These are phyloP conservation scores for Bergia sp. DNA, from an alignment of 92 coral and sea anemone genomes.

Conservation along the genomic window DNA sequence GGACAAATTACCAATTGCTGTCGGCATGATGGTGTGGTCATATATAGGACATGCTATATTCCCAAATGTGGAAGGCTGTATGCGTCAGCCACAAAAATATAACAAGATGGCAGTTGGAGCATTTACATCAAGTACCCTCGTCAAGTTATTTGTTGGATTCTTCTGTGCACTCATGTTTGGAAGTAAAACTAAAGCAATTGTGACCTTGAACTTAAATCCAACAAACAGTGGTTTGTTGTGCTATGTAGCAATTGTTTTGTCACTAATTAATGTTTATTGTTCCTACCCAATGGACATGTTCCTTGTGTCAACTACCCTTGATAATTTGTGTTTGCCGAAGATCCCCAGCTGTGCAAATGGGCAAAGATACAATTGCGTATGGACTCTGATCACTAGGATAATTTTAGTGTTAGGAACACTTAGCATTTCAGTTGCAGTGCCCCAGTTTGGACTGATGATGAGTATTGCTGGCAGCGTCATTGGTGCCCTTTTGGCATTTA, in stretches of 20 bases:
- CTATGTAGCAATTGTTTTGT: conserved; percentile 54
- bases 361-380: conserved; percentile 50
- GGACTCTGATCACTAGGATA: conserved; percentile 60
- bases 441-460: conserved; percentile 84
- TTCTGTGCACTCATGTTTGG: conserved; percentile 73
- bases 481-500: conserved; percentile 73
- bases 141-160: conserved; percentile 69
- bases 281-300: conserved; percentile 84
- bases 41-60: conserved; percentile 80
- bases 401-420: conserved; percentile 63
- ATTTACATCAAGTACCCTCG: conserved; percentile 60
- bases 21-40: conserved; percentile 78
- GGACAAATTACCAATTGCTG: conserved; percentile 69
- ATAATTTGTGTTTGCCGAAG: conserved; percentile 67
- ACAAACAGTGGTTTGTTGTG: conserved; percentile 63
- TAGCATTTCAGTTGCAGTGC: conserved; percentile 78
- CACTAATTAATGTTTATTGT: conserved; percentile 74
- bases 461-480: conserved; percentile 80
- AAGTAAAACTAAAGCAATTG: conserved; percentile 59
- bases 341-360: conserved; percentile 65
- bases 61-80: conserved; percentile 84
- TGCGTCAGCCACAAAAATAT: conserved; percentile 77
- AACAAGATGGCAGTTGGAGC: conserved; percentile 71
- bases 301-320: conserved; percentile 74
- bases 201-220: conserved; percentile 61